Conservation (phyloP, 2,888 invertebrate species). For the Drosophila barbarae region DNA sequence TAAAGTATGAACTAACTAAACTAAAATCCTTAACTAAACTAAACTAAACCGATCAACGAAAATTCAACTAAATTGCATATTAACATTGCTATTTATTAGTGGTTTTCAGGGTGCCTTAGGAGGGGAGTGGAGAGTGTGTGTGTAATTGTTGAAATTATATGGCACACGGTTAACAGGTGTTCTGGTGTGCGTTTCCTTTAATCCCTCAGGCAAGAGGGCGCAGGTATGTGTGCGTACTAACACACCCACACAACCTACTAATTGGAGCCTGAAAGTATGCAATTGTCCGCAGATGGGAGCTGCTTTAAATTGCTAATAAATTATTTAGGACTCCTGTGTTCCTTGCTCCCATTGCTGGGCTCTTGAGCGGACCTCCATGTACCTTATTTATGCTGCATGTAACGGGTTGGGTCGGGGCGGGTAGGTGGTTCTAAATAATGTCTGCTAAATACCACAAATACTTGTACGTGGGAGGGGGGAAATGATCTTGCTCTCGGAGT, state of each 20-base stretch:
- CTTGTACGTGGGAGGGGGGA: slow-evolving; percentile 36
- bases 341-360: slow-evolving; percentile 3
- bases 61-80: slow-evolving; percentile 69
- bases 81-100: slow-evolving; percentile 64
- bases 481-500: slow-evolving; percentile 16
- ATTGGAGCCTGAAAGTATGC: slow-evolving; percentile 41
- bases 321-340: slow-evolving; percentile 35
- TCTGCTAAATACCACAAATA: slow-evolving; percentile 63
- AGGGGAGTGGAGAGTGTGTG: slow-evolving; percentile 28
- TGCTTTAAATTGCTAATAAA: slow-evolving; percentile 58
- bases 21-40: slow-evolving; percentile 67
- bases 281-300: slow-evolving; percentile 32
- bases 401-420: too few relatives aligned
- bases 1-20: slow-evolving; percentile 65
- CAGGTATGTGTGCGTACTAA: slow-evolving; percentile 5
- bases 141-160: slow-evolving; percentile 48
- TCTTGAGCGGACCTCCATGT: slow-evolving; percentile 18
- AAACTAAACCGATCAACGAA: slow-evolving; percentile 63
- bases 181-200: slow-evolving; percentile 26
- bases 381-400: slow-evolving; percentile 23
- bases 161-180: slow-evolving; percentile 49
- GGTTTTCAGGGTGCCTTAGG: slow-evolving; percentile 4
- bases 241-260: slow-evolving; percentile 20
- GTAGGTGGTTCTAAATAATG: slow-evolving; percentile 42
- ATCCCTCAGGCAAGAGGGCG: slow-evolving; percentile 1